phyloP scores from a whole-genome alignment of 2,113 vertebrate genomes.

The Campylorhamphus procurvoides region DNA sequence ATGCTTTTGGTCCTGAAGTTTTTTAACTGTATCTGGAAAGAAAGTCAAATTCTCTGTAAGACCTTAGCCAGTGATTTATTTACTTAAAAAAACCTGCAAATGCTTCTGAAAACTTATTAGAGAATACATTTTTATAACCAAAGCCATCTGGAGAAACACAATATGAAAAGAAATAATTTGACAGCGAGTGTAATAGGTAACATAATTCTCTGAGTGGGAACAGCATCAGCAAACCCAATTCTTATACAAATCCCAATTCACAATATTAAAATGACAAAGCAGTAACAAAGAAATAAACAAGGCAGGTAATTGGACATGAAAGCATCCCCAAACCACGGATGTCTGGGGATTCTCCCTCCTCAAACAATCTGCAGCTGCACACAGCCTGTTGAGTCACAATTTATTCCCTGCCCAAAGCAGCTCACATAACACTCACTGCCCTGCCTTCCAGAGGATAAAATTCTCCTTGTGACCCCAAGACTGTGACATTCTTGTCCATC shows the following conservation, averaged over 20 bases:
- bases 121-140: neutral
- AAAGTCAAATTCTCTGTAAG: neutral
- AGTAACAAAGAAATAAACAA: neutral
- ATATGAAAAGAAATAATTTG: neutral
- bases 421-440: neutral
- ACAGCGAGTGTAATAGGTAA: neutral
- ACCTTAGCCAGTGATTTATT: neutral
- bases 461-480: neutral
- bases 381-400: neutral
- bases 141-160: neutral
- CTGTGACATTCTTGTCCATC: neutral
- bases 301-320: neutral
- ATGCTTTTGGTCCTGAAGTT: slow-evolving; percentile 95
- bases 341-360: neutral
- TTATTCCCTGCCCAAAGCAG: neutral
- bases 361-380: neutral
- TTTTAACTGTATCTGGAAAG: slow-evolving; percentile 89
- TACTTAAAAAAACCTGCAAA: neutral
- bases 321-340: neutral
- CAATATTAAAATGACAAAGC: neutral
- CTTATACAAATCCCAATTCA: neutral
- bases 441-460: neutral
- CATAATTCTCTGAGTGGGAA: neutral
- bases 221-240: neutral
- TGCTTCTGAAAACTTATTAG: neutral